Evolutionary conservation across 1,140 invertebrate genomes (phyloP), one percentile per base, ranked within the genome.

Genomic region (Cardiocondyla obscurior): DNA sequence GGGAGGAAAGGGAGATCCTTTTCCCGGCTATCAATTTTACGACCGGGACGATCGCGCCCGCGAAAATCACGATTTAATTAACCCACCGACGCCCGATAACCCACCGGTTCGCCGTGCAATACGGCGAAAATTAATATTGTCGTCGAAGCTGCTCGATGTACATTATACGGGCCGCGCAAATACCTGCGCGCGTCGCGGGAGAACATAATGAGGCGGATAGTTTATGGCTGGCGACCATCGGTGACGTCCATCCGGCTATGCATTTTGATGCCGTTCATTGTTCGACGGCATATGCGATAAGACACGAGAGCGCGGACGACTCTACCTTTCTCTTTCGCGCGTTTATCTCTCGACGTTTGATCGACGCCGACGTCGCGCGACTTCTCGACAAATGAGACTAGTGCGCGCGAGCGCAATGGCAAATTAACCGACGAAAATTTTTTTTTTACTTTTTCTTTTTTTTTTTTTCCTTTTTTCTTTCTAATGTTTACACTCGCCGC

Each of bases 81-180:
- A 58, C 36, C 25, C 22, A 67, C 30, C 46, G 72, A 81, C 58
- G 65, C 64, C 42, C 51, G 60, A 64, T 36, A 30, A 64, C 57
- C 25, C 33, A 36, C 33, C 42, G 19, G n/a, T 53, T 51, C 64
- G 64, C 14, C 51, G 36, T 19, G 28, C 44, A 69, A 72, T 82
- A 77, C 72, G 81, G 39, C 60, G 58, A 51, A 58, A 88, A 88
- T 88, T 88, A 82, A 87, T 87, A 87, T 84, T 87, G 58, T 58
- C 39, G 57, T 0, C 46, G n/a, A 51, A 65, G 70, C 57, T 46
- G 58, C 14, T 46, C n/a, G 14, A 19, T 46, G 22, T 55, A 42
- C 57, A 84, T 87, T 87, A 81, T 72, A 74, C 70, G 79, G 46
- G 44, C 62, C 55, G 39, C 30, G 69, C 62, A 76, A 81, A 74